Evolutionary conservation across 2,888 invertebrate genomes (phyloP), one percentile per base, ranked within the genome.

Genomic region (Polymixis lichenea): DNA sequence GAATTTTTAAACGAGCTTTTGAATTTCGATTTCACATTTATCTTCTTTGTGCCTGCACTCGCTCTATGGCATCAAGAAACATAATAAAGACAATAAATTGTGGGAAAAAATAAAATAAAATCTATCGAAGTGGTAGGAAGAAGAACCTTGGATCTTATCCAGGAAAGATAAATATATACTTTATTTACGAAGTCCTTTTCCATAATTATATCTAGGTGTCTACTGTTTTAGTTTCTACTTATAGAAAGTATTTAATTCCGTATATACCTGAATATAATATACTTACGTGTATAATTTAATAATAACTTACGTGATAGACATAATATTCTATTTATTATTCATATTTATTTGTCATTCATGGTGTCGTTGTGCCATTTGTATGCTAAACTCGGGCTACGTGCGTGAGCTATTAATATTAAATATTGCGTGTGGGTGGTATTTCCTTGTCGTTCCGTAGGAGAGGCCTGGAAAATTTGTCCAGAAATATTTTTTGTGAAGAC

Each of bases 341-440:
- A 78, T 22, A 58, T 64, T 51, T n/a, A 56, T 80, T 65, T 64
- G 5, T 55, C n/a, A 79, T 80, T 69, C 74, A 68, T 28, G 11
- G 25, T 32, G 7, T 6, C 9, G 19, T 22, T 28, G 49, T 7
- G 15, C 49, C 53, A 80, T 79, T 79, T 69, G 64, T 80, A 79
- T 80, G 80, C 64, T 65, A 65, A 80, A 25, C n/a, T 25, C 0
- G 19, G 6, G 43, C 11, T 46, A 46, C 58, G 62, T 79, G 64
- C 53, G 28, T 68, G 64, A 49, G n/a, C n/a, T 38, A 38, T 38
- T 38, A 49, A 38, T 38, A 38, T 38, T 38, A 49, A 38, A 72
- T 55, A 78, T 61, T 49, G 38, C 28, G 19, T 66, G 43, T 51
- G 79, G 55, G 43, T 80, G 53, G 68, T 22, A 80, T 49, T 80